Conservation (phyloP, 2,888 invertebrate species). For the Bibio marci region DNA sequence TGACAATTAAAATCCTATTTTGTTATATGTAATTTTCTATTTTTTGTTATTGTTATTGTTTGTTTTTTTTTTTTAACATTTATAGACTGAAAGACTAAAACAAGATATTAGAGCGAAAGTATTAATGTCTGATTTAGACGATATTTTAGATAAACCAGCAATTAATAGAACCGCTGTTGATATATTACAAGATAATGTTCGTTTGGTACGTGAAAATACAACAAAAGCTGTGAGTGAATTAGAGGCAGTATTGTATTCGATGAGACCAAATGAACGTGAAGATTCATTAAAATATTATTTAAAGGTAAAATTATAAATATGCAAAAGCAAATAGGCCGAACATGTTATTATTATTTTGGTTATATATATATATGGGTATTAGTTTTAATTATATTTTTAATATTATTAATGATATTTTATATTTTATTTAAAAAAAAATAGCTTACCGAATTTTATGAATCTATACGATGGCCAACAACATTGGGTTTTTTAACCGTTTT, state of each 20-base stretch:
- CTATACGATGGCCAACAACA: constrained; percentile 30
- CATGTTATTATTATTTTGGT: not conserved
- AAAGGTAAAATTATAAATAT: constrained; percentile 17
- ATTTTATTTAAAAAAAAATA: constrained; percentile 7
- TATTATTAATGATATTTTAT: too few species aligned
- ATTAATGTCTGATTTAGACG: constrained; percentile 49
- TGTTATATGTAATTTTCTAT: not conserved
- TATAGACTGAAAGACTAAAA: constrained; percentile 57
- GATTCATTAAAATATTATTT: constrained; percentile 26
- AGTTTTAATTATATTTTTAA: not conserved
- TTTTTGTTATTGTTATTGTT: not conserved
- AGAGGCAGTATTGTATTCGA: constrained; percentile 29
- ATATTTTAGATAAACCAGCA: constrained; percentile 60
- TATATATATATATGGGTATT: not conserved
- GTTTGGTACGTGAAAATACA: constrained; percentile 53
- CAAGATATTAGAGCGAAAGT: constrained; percentile 53
- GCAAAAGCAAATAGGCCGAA: too few species aligned
- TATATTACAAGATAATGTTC: constrained; percentile 47
- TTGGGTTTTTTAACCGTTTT: constrained; percentile 26
- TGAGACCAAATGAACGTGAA: constrained; percentile 20
- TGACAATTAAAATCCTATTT: constrained; percentile 1
- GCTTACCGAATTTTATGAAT: constrained; percentile 27
- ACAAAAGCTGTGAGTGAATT: constrained; percentile 43
- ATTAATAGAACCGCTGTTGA: constrained; percentile 61
- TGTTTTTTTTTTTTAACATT: not conserved